Evolutionary conservation across 2,888 invertebrate species (phyloP), one percentile per base, ranked within the genome.

Genomic region (Augiades crinisus): DNA sequence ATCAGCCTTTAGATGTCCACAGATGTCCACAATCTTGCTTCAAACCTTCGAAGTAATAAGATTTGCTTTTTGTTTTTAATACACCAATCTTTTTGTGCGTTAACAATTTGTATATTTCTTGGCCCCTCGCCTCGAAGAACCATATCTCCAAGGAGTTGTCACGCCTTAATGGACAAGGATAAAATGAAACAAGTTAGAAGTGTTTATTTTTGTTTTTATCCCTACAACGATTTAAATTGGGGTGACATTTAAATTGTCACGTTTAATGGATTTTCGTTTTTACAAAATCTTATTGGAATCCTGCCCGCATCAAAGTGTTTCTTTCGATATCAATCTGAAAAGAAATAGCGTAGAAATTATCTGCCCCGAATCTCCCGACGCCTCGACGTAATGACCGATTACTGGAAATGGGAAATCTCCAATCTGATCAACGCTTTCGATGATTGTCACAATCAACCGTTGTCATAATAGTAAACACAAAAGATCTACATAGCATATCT

Each of bases 101-200:
- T 97, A 82, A 61, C 94, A 93, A 68, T 93, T 94, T 10, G 97
- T 95, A 77, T 96, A 97, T 61, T 93, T 92, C 78, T 96, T 70
- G 96, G 92, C 82, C 97, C 95, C 57, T 96, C 96, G 17, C 95
- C 96, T 63, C 94, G 92, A 14, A 95, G 87, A 13, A 94, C 91
- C 50, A 93, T 93, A 56, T 94, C 94, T 2, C 94, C 94, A 34
- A 91, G 78, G 13, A 90, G 78, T 60, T 90, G 86, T 54, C 85
- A 83, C 5, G 91, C 84, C 86, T 77, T 45, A 41, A 53, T 21
- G 10, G 41, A 34, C 17, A 44, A 30, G 12, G 30, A 41, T 36
- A 45, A 27, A 27, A 30, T 12, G 4, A 30, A 50, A 51, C 17
- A 45, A 38, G n/a, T 45, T 38, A 22, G 10, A 40, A 19, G 33